Evolutionary conservation across 2,888 invertebrate species (phyloP).

Genomic region (Standfussiana lucernea): DNA sequence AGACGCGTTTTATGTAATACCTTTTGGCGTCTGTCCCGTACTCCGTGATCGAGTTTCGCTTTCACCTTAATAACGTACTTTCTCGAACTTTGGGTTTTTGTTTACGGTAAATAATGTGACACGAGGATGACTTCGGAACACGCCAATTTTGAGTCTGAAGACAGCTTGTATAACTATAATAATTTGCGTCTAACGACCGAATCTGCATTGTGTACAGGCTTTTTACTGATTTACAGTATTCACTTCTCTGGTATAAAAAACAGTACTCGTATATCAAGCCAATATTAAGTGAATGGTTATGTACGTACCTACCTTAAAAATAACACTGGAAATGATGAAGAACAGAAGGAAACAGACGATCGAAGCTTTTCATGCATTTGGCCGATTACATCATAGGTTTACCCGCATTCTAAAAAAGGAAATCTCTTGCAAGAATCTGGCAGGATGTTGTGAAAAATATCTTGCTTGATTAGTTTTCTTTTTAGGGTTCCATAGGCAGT

Average conservation of each 20-base stretch:
- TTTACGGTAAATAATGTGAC: constrained; percentile 64
- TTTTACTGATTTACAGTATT: neutral
- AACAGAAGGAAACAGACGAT: neutral
- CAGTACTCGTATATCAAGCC: neutral
- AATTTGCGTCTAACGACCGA: constrained; percentile 61
- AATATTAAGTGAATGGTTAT: neutral
- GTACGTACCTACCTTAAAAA: neutral
- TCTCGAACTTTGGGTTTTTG: constrained; percentile 81
- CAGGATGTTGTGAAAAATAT: neutral
- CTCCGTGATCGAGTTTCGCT: constrained; percentile 82
- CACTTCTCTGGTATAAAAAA: neutral
- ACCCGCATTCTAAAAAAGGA: neutral
- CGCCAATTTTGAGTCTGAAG: constrained; percentile 53
- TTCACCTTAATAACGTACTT: constrained; percentile 86
- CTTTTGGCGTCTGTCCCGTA: constrained; percentile 78
- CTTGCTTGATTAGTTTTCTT: neutral
- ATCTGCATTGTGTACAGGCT: constrained; percentile 61
- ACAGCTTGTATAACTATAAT: constrained; percentile 43
- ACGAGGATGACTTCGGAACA: constrained; percentile 60
- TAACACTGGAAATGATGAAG: neutral
- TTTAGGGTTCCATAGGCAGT: neutral
- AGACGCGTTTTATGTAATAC: constrained; percentile 83
- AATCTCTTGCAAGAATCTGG: neutral
- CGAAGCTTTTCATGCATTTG: neutral
- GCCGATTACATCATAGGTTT: neutral